phyloP scores from a whole-genome alignment of 2,113 vertebrate genomes.

The Saimiri boliviensis region DNA sequence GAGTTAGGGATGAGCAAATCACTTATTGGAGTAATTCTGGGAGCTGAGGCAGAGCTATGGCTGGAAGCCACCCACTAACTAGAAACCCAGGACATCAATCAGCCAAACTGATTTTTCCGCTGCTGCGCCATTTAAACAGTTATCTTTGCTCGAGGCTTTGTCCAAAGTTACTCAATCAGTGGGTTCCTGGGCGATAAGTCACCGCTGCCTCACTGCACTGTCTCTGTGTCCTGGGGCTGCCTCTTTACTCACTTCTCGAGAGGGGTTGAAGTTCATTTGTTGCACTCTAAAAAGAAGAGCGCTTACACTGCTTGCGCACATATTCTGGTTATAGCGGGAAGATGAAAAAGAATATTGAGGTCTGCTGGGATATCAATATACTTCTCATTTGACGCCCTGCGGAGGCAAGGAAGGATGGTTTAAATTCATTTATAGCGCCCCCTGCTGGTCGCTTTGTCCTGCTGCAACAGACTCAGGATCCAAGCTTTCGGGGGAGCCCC shows the following conservation, averaged over 20 bases:
- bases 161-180: conserved; percentile 76
- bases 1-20: conserved; percentile 70
- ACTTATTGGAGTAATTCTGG: conserved; percentile 78
- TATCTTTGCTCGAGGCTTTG: conserved; percentile 78
- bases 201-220: conserved; percentile 58
- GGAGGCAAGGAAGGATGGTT: background rate
- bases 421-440: background rate
- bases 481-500: background rate
- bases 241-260: conserved; percentile 75
- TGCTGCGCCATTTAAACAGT: conserved; percentile 72
- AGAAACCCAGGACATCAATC: conserved; percentile 78
- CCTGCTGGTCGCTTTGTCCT: background rate
- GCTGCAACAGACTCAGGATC: background rate
- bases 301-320: conserved; percentile 28
- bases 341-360: conserved; percentile 59
- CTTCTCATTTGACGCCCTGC: conserved; percentile 56
- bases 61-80: conserved; percentile 79
- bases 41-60: conserved; percentile 73
- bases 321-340: conserved; percentile 46
- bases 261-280: conserved; percentile 77
- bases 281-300: conserved; percentile 62
- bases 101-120: conserved; percentile 75
- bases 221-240: conserved; percentile 75
- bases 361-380: conserved; percentile 62
- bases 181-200: conserved; percentile 74